A percentile compares a stretch with the other conserved stretches of the same genome.
Conservation (phyloP, 1,140 invertebrate genomes). For the Trichomalopsis sarcophagae region DNA sequence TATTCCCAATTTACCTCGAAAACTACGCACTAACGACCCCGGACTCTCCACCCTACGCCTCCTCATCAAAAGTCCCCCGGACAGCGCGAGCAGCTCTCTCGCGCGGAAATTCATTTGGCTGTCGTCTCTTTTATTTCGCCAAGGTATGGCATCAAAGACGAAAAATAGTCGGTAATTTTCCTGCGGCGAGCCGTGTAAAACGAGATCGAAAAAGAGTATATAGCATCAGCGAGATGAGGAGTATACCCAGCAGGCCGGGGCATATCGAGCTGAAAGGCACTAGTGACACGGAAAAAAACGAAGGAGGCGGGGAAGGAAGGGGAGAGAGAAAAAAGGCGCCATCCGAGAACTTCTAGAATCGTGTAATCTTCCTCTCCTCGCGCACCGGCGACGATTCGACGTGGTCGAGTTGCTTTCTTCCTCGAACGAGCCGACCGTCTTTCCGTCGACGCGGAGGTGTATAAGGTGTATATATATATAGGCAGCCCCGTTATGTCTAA, state of each 20-base stretch:
- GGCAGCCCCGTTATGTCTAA: conserved; percentile 43
- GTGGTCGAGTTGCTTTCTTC: conserved; percentile 23
- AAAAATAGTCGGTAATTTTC: conserved; percentile 50
- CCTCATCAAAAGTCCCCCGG: background rate
- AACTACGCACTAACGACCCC: background rate
- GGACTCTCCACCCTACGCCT: background rate
- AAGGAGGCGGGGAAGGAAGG: conserved; percentile 4
- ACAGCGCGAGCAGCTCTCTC: no score
- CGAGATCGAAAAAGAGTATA: conserved; percentile 10
- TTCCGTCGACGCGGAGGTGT: conserved; percentile 6
- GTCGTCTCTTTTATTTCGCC: background rate
- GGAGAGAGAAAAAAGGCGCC: conserved; percentile 26
- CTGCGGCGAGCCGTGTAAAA: conserved; percentile 21
- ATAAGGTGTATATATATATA: conserved; percentile 32
- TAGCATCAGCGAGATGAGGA: conserved; percentile 7
- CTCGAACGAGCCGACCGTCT: background rate
- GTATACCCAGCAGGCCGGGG: background rate
- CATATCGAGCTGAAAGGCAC: conserved; percentile 25
- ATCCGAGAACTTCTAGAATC: conserved; percentile 41
- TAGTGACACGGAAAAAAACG: conserved; percentile 26
- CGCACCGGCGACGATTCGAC: conserved; percentile 10
- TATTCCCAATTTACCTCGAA: conserved; percentile 3
- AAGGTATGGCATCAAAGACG: conserved; percentile 20
- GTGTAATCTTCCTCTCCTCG: conserved; percentile 32
- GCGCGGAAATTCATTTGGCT: conserved; percentile 12